Base-by-base conservation (phyloP, 2,888 invertebrate genomes). In the Hirtodrosophila alboralis region DNA sequence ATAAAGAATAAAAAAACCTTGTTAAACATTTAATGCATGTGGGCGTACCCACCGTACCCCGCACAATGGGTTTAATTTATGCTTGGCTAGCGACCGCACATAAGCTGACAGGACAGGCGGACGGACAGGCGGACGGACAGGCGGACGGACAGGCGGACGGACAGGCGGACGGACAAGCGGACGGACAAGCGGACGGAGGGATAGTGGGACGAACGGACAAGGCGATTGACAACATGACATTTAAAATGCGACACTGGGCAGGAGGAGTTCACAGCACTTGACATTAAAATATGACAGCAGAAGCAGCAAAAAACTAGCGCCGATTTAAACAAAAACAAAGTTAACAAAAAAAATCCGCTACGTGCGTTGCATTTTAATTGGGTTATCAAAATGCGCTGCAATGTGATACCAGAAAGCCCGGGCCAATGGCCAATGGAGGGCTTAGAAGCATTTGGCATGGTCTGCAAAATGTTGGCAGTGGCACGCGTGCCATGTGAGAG, bases 181-280 rank as follows among this genome's bases (percentile, higher is more conserved):
- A 64, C 64, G 47, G 58, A 23, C 23, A 52, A 37, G 34, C 53
- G 53, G 21, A 37, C 41, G 40, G n/a, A n/a, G n/a, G n/a, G n/a
- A n/a, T n/a, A n/a, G n/a, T n/a, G n/a, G n/a, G n/a, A n/a, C n/a
- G n/a, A n/a, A n/a, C n/a, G n/a, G 49, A 44, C 54, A 43, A 47
- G 41, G 58, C 79, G 75, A 85, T 83, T 85, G 83, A 75, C 75
- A 83, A 77, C 59, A 72, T 79, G 75, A 79, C 79, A 75, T 83
- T 84, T 79, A 66, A 75, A 80, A 80, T 83, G 80, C 69, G 68
- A 67, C 64, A 66, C 60, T 54, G 72, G 47, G 30, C 74, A 54
- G 58, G 49, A 54, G 56, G 34, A 58, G 67, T 52, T 48, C 58
- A 56, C 62, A 58, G 59, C 48, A 75, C 51, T 63, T 60, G 56